Percentiles rank a stretch among this genome's conserved stretches.
Evolutionary conservation across 2,113 vertebrate species (phyloP).

Genomic region (Brachyistius frenatus): DNA sequence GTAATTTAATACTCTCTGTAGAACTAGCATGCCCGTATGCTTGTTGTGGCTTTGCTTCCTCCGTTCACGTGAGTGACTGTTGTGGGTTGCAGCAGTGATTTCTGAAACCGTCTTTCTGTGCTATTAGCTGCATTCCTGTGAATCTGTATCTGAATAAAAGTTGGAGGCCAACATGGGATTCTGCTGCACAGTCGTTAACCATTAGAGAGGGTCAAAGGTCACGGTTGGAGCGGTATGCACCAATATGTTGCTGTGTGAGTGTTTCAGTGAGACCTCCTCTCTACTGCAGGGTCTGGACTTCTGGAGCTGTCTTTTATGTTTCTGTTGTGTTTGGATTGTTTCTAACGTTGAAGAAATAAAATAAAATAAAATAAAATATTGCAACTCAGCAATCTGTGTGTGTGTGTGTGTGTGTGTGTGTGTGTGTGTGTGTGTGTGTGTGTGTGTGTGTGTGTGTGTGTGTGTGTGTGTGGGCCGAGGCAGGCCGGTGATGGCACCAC

Average conservation of each 20-base stretch:
- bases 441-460: conserved; percentile 1
- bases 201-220: conserved; percentile 90
- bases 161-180: neutral
- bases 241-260: conserved; percentile 81
- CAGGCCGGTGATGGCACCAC: conserved; percentile 49
- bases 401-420: conserved; percentile 28
- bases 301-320: neutral
- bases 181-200: conserved; percentile 80
- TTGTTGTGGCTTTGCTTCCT: too few relatives aligned
- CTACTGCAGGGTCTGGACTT: neutral
- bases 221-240: conserved; percentile 78
- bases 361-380: neutral
- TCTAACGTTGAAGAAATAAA: neutral
- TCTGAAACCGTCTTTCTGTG: too few relatives aligned
- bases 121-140: too few relatives aligned
- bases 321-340: neutral
- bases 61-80: too few relatives aligned
- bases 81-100: too few relatives aligned
- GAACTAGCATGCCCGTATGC: too few relatives aligned
- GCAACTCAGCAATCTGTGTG: neutral
- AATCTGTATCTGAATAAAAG: conserved; percentile 5
- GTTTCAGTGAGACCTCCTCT: neutral
- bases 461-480: neutral
- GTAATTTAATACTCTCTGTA: too few relatives aligned
- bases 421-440: conserved; percentile 18